phyloP scores from a whole-genome alignment of 2,797 vertebrate genomes.

The Spea hammondii region DNA sequence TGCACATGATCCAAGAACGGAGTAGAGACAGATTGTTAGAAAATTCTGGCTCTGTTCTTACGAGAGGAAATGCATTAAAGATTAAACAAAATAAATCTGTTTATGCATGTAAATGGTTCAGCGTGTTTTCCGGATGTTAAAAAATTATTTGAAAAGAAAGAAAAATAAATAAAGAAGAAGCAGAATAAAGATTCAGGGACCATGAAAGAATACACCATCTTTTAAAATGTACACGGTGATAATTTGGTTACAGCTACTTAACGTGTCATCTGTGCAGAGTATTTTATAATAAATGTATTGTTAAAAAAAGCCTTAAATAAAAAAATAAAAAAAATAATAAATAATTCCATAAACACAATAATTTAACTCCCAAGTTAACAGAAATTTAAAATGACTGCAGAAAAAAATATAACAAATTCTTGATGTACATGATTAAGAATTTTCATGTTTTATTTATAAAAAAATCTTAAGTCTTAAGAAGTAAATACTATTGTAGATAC shows the following conservation, averaged over 20 bases:
- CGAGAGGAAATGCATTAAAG: constrained; percentile 51
- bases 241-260: constrained; percentile 16
- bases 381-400: too few relatives aligned
- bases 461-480: too few relatives aligned
- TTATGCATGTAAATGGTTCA: constrained; percentile 52
- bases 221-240: background rate
- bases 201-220: constrained; percentile 6
- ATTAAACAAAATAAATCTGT: constrained; percentile 53
- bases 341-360: too few relatives aligned
- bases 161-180: constrained; percentile 1
- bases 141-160: background rate
- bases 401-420: too few relatives aligned
- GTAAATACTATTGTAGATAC: too few relatives aligned
- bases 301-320: too few relatives aligned
- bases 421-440: too few relatives aligned
- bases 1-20: constrained; percentile 44
- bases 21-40: constrained; percentile 44
- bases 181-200: constrained; percentile 6
- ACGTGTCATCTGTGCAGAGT: constrained; percentile 4
- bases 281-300: too few relatives aligned
- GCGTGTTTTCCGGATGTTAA: constrained; percentile 44
- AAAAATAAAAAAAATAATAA: too few relatives aligned
- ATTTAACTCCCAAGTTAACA: too few relatives aligned
- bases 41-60: constrained; percentile 47
- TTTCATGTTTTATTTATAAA: too few relatives aligned